Evolutionary conservation across 2,113 vertebrate genomes (phyloP).

Genomic region (Phalacrocorax aristotelis): DNA sequence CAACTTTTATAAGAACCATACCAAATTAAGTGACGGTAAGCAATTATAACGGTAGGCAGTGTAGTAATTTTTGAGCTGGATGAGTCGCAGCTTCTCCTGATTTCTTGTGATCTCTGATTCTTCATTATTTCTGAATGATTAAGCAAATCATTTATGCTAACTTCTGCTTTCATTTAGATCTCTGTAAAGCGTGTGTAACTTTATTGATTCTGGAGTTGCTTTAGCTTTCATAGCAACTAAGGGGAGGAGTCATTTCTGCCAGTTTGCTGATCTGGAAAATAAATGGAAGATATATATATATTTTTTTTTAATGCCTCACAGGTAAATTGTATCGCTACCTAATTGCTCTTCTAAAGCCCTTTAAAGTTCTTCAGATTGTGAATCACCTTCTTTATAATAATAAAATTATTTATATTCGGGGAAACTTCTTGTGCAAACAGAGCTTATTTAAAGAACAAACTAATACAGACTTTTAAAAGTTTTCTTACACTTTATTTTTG

Average conservation of each 20-base stretch:
- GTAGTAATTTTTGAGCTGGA: background rate
- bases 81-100: background rate
- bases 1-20: background rate
- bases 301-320: background rate
- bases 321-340: background rate
- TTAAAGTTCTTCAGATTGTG: background rate
- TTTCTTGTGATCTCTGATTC: background rate
- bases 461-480: background rate
- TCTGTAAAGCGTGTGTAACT: background rate
- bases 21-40: background rate
- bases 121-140: conserved; percentile 23
- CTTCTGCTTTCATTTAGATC: conserved; percentile 8
- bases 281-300: background rate
- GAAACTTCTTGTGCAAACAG: background rate
- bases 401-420: background rate
- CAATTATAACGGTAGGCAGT: background rate
- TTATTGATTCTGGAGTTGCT: background rate
- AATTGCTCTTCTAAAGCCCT: background rate
- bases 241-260: background rate
- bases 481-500: background rate
- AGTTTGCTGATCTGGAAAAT: background rate
- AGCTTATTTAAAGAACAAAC: background rate
- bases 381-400: background rate
- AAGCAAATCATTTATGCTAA: background rate
- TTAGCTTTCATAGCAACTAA: background rate